Conservation (phyloP, 2,113 vertebrate species). For the Thamnophis sirtalis region DNA sequence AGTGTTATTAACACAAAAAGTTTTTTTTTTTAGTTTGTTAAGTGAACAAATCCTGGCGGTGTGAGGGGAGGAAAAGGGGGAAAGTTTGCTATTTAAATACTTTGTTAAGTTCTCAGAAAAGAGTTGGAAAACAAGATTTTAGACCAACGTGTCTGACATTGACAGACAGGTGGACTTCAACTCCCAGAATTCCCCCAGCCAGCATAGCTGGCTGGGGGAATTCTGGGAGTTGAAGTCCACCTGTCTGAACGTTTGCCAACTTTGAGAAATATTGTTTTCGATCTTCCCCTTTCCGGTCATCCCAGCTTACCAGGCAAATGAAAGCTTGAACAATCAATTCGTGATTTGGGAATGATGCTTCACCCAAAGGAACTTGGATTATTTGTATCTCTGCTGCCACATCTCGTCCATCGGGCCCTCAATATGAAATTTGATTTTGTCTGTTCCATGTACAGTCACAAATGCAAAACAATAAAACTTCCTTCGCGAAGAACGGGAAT, state of each 20-base stretch:
- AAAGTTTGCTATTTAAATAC: neutral
- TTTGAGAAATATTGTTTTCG: neutral
- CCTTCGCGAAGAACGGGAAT: neutral
- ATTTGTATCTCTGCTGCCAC: neutral
- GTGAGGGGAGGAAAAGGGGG: neutral
- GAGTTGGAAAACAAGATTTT: neutral
- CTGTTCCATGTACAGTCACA: neutral
- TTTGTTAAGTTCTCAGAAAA: neutral
- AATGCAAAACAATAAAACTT: conserved; percentile 11
- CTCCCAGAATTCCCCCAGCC: neutral
- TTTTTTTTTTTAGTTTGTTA: neutral
- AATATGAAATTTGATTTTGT: neutral
- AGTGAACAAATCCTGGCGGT: too few species aligned
- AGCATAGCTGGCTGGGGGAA: neutral
- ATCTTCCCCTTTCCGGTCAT: neutral
- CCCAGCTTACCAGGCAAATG: neutral
- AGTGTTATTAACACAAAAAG: neutral
- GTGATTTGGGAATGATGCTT: neutral
- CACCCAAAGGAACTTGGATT: too few species aligned
- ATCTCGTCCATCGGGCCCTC: neutral
- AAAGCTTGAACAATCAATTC: neutral
- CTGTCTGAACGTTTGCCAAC: neutral
- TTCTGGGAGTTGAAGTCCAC: neutral
- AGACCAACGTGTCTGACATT: neutral
- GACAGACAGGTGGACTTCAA: neutral